A percentile compares a stretch with the other conserved stretches of the same genome.
These are phyloP conservation scores for Lophotis ruficrista DNA, from an alignment of 2,113 vertebrate species.

Conservation along the genomic window DNA sequence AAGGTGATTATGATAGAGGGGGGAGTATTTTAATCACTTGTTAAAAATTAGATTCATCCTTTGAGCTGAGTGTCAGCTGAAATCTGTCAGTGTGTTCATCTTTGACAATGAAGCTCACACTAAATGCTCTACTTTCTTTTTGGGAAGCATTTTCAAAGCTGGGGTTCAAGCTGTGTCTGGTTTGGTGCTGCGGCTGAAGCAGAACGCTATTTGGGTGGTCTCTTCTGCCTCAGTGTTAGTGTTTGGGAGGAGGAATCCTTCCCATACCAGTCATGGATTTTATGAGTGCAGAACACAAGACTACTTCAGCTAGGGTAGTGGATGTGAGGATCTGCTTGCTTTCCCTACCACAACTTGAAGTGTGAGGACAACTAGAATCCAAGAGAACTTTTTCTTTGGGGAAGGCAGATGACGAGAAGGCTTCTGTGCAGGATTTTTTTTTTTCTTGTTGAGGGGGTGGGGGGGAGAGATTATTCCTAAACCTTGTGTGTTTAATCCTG, in stretches of 20 bases:
- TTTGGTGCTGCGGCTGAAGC: not conserved
- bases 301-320: not conserved
- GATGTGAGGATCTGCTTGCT: not conserved
- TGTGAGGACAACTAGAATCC: not conserved
- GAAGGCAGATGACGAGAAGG: not conserved
- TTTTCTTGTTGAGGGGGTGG: no score
- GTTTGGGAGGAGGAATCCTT: not conserved
- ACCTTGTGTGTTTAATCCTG: conserved; percentile 57
- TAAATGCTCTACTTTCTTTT: not conserved
- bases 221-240: not conserved
- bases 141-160: not conserved
- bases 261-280: not conserved
- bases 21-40: not conserved
- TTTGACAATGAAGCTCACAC: not conserved
- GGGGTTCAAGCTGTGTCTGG: not conserved
- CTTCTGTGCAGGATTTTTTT: not conserved
- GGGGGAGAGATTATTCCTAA: conserved; percentile 11
- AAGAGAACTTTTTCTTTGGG: not conserved
- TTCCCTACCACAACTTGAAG: not conserved
- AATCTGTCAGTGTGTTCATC: not conserved
- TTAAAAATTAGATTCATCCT: not conserved
- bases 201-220: conserved; percentile 16
- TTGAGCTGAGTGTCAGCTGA: not conserved
- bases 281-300: not conserved
- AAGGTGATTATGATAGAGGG: not conserved